phyloP scores from a whole-genome alignment of 1,140 invertebrate genomes.

The Conus betulinus region DNA sequence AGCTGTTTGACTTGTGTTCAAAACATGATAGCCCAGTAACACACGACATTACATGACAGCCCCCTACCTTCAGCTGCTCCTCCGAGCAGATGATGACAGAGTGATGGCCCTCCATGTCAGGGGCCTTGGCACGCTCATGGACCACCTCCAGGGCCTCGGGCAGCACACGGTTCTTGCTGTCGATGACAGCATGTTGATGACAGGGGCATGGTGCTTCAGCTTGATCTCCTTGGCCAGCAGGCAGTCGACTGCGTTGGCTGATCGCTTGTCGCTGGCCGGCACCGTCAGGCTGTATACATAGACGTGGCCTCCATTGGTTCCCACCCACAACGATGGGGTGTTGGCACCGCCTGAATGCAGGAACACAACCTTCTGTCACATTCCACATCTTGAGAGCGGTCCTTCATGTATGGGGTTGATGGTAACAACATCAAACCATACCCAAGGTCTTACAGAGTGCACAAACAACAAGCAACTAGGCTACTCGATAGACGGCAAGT shows the following conservation, averaged over 20 bases:
- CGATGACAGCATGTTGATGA: slow-evolving; percentile 94
- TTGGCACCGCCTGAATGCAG: slow-evolving; percentile 84
- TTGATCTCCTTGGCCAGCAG: slow-evolving; percentile 93
- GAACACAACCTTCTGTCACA: too few relatives aligned
- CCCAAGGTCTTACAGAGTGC: too few relatives aligned
- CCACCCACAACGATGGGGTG: slow-evolving; percentile 94
- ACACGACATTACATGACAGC: background rate
- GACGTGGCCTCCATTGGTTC: slow-evolving; percentile 94
- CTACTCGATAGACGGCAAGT: too few relatives aligned
- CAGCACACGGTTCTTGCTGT: slow-evolving; percentile 85
- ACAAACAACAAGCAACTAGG: too few relatives aligned
- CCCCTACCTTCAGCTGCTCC: slow-evolving; percentile 92
- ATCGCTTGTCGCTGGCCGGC: slow-evolving; percentile 77
- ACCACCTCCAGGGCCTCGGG: slow-evolving; percentile 85
- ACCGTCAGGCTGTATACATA: slow-evolving; percentile 91
- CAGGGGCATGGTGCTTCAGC: slow-evolving; percentile 95
- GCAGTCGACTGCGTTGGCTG: slow-evolving; percentile 63
- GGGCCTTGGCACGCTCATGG: slow-evolving; percentile 81
- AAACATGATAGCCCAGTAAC: too few relatives aligned
- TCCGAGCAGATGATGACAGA: slow-evolving; percentile 93
- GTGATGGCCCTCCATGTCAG: slow-evolving; percentile 79
- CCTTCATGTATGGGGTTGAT: too few relatives aligned
- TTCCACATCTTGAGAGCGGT: too few relatives aligned
- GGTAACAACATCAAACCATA: too few relatives aligned
- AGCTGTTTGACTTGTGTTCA: too few relatives aligned